A percentile compares a stretch with the other conserved stretches of the same genome.
Conservation (phyloP, 2,113 vertebrate species). For the Ailuropoda melanoleuca region DNA sequence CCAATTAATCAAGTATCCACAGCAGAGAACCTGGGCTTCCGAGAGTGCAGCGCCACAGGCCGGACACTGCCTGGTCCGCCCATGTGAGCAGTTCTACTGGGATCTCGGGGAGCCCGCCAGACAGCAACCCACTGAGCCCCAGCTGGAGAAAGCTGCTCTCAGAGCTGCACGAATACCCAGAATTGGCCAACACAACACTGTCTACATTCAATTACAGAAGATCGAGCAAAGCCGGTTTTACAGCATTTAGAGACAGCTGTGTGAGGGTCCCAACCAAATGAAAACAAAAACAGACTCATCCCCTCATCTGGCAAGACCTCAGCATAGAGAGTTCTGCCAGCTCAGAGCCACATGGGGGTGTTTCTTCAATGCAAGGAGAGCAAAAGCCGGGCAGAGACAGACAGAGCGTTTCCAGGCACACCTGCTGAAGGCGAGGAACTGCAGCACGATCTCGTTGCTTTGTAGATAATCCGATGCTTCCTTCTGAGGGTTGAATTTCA, state of each 20-base stretch:
- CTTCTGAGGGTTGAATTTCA: constrained; percentile 84
- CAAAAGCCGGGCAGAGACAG: accelerated
- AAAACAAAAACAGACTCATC: background rate
- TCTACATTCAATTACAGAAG: accelerated
- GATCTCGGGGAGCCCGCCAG: background rate
- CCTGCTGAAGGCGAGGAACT: constrained; percentile 95
- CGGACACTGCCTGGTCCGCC: background rate
- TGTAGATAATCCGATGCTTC: constrained; percentile 91
- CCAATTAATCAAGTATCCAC: background rate
- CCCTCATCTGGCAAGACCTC: accelerated
- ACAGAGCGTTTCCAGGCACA: constrained; percentile 41
- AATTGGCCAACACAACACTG: background rate
- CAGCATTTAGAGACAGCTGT: background rate
- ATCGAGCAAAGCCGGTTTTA: accelerated
- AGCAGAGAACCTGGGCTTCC: accelerated
- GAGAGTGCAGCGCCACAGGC: accelerated
- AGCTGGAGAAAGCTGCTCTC: background rate
- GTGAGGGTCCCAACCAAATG: background rate
- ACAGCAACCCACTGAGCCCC: accelerated
- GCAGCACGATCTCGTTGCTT: constrained; percentile 91
- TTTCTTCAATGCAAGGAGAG: background rate
- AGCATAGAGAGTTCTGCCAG: accelerated
- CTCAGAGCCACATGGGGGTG: background rate
- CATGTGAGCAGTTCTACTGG: accelerated
- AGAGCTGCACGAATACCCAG: accelerated